Evolutionary conservation across 2,797 vertebrate genomes (phyloP), one percentile per base, ranked within the genome.

Genomic region (Aselliscus stoliczkanus): DNA sequence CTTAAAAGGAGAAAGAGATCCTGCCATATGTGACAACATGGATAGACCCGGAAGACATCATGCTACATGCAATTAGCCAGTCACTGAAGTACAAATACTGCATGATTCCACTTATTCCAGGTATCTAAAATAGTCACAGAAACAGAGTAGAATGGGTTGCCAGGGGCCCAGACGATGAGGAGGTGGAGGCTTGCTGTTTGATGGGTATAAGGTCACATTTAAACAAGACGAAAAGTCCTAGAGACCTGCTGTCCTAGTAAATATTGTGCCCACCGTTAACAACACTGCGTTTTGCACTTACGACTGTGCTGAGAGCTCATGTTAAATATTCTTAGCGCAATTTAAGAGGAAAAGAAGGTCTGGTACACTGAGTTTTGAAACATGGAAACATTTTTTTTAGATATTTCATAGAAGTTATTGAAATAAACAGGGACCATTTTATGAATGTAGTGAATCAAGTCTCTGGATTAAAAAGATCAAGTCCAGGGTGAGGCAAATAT

Each of bases 121-220:
- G 9, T 62, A 8, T 47, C 15, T 37, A 37, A 47, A 34, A 27
- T 14, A 60, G 21, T 47, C 54, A 34, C 9, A 27, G 39, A 47
- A 75, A 65, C 34, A 76, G 31, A 29, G 23, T 76, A 44, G 47
- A 29, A 44, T 37, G 60, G 11, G 31, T 65, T 56, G 15, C 44
- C 21, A 23, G 34, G 37, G 21, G 6, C 44, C 29, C 34, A 39
- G 21, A 29, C 11, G 34, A 7, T 4, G 11, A 37, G 20, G 23
- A 34, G 29, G 6, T 11, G 5, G 31, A 25, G 20, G 27, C 1
- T 17, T 42, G 17, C 64, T 12, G 2, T 18, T 79, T 11, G 52
- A 11, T 0, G 10, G 0, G 7, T 21, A n/a, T 6, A 14, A 60
- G 34, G 8, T 29, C 42, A 7, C 13, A 29, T 39, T 29, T 17